Evolutionary conservation across 2,888 invertebrate species (phyloP), one percentile per base, ranked within the genome.

Genomic region (Caenorhabditis becei): DNA sequence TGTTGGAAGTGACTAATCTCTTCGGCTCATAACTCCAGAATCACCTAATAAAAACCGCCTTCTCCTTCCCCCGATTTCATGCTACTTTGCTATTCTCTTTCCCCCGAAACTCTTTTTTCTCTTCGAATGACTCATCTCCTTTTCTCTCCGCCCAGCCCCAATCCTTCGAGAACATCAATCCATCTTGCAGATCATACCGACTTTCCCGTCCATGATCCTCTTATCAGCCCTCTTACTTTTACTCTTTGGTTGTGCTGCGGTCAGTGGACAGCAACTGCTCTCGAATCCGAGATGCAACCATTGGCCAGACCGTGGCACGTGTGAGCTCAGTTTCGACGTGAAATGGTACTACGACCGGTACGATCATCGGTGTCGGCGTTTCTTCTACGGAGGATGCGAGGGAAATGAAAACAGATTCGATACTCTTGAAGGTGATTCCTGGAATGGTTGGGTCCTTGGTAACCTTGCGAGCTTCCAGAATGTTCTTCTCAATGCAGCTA

Each of bases 271-370:
- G 35, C 83, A 87, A 67, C 70, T 81, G 66, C 69, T 87, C 26
- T 24, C 77, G 7, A 87, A 88, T 61, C 83, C 86, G 44, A 47
- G 77, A 77, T 88, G 88, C 70, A 88, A 88, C 75, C 82, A 80
- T 37, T 82, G 84, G 74, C 85, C 86, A 11, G 87, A 87, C 59
- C 85, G 87, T 49, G 88, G 88, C 72, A 83, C 85, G 35, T 88
- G 88, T 71, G 83, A 86, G 37, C 65, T 49, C 11, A 67, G 80
- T 18, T 88, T 87, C 72, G 67, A 71, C 18, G 83, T 88, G 10
- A 83, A 87, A 78, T 88, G 87, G 86, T 87, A 72, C 59, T 88
- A 88, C 58, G 87, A 88, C 66, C 72, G 86, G 26, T 88, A 83
- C 44, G 84, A 84, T 58, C 87, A 87, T 74, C 79, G 87, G 18